Evolutionary conservation across 2,888 invertebrate genomes (phyloP), one percentile per base, ranked within the genome.

Genomic region (Eupithecia insigniata): DNA sequence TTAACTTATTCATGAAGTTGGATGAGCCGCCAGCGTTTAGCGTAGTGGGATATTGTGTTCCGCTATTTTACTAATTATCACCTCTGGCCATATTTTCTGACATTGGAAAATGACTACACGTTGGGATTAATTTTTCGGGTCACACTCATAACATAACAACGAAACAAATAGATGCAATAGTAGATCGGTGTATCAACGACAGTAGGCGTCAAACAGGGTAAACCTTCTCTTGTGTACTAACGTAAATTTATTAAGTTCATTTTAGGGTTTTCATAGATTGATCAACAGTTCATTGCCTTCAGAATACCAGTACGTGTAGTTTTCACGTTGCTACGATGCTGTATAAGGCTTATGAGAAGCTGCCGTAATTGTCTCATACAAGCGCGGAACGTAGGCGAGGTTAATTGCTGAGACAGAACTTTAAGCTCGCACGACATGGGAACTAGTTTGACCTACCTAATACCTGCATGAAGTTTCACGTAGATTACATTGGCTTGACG

Each of bases 1-100:
- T 91, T 91, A 90, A 89, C 83, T 90, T 92, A 92, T 91, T 91
- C 90, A 91, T 91, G 91, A 90, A 85, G 76, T 68, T 79, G 82
- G 82, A 82, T 83, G 83, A 83, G 75, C 72, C 71, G 66, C 58
- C 69, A 67, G 79, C 78, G 67, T 78, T 80, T 81, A 74, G 72
- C 78, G n/a, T n/a, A n/a, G n/a, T 74, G 71, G 78, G 70, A 66
- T 67, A n/a, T n/a, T n/a, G 66, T 69, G 26, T 69, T 64, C 28
- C 55, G 51, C 51, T 67, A 58, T 70, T 69, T 46, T 58, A 46
- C 43, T 69, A 58, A 73, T 73, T 67, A 73, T 66, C 51, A 64
- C 66, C 51, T 51, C 60, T 66, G 32, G 43, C 43, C 36, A 12
- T 62, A 26, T 36, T 64, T 58, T 22, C 22, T 70, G 22, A 66